These are phyloP conservation scores for Carlito syrichta DNA, from an alignment of 2,113 vertebrate species.

Conservation along the genomic window DNA sequence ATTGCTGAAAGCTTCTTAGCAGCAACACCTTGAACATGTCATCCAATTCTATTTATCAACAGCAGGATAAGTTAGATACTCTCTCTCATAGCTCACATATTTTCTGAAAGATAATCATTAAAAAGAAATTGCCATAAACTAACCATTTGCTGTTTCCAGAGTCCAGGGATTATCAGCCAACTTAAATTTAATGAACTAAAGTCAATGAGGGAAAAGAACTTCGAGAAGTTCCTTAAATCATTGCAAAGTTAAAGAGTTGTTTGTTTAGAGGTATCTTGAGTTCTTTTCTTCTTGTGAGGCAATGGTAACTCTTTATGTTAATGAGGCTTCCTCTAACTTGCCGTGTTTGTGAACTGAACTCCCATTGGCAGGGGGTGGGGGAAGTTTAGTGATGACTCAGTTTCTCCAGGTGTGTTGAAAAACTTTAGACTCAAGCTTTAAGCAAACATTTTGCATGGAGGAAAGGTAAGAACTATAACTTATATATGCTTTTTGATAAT, in stretches of 20 bases:
- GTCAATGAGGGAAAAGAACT: slow-evolving; percentile 60
- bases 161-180: slow-evolving; percentile 68
- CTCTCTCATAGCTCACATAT: slow-evolving; percentile 70
- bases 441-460: neutral
- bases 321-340: neutral
- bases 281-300: slow-evolving; percentile 26
- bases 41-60: slow-evolving; percentile 69
- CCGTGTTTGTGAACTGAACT: neutral
- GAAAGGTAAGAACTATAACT: neutral
- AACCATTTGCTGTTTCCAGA: slow-evolving; percentile 72
- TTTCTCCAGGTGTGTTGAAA: neutral
- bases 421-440: neutral
- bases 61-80: slow-evolving; percentile 67
- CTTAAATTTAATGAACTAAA: slow-evolving; percentile 57
- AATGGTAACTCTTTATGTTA: neutral
- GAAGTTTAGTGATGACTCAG: neutral
- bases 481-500: neutral
- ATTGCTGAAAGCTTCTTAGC: slow-evolving; percentile 67
- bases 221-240: slow-evolving; percentile 36
- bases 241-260: neutral
- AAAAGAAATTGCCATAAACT: slow-evolving; percentile 70
- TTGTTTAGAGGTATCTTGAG: neutral
- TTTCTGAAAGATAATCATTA: slow-evolving; percentile 76
- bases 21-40: slow-evolving; percentile 72
- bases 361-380: neutral